Conservation (phyloP, 1,140 invertebrate species). For the Tetramorium simillimum region DNA sequence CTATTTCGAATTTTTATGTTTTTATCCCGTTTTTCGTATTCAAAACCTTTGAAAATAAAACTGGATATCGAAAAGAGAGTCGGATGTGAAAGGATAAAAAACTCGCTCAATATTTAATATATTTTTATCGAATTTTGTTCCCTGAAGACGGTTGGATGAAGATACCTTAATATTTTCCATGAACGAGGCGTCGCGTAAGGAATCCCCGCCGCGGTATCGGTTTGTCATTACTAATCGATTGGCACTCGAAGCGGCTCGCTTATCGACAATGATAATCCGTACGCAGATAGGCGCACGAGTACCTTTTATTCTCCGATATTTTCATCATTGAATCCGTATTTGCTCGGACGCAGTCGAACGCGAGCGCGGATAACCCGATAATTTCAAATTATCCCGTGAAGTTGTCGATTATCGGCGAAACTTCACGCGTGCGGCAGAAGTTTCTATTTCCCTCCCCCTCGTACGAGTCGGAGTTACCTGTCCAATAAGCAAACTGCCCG, state of each 20-base stretch:
- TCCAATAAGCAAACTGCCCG: neutral
- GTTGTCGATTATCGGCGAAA: neutral
- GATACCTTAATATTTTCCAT: neutral
- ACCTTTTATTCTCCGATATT: conserved; percentile 7
- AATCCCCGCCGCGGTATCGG: neutral
- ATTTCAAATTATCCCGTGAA: conserved; percentile 8
- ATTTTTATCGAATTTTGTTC: neutral
- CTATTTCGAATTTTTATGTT: neutral
- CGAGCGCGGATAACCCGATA: neutral
- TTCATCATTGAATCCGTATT: neutral
- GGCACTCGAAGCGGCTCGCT: neutral
- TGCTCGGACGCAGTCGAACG: neutral
- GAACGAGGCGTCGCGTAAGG: neutral
- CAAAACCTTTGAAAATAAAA: neutral
- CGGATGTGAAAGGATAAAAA: neutral
- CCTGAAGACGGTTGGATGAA: neutral
- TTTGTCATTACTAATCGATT: conserved; percentile 39
- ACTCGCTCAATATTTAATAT: neutral
- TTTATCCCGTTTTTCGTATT: neutral
- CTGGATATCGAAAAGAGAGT: neutral
- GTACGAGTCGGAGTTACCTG: neutral
- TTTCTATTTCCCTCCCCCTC: neutral
- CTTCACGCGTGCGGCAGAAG: neutral
- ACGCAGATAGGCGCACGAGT: neutral
- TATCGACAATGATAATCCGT: conserved; percentile 13